Percentiles rank a stretch among this genome's conserved stretches.
Evolutionary conservation across 1,140 invertebrate species (phyloP).

Genomic region (Spodoptera litura): DNA sequence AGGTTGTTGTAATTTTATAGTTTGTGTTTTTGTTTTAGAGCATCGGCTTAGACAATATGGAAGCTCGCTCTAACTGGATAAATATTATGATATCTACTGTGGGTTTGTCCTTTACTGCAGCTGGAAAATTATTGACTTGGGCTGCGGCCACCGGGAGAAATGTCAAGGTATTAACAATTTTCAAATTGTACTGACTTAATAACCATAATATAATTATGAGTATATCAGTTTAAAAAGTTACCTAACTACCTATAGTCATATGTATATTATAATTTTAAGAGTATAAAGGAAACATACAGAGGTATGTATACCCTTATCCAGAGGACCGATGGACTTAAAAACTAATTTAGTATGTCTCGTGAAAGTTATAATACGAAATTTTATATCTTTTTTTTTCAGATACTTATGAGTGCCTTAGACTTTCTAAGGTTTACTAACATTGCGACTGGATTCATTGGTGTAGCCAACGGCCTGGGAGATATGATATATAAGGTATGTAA

Average conservation of each 20-base stretch:
- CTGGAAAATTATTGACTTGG: constrained; percentile 41
- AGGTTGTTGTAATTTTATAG: too few relatives aligned
- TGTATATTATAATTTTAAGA: too few relatives aligned
- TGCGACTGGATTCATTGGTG: constrained; percentile 39
- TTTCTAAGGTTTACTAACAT: constrained; percentile 45
- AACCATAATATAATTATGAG: too few relatives aligned
- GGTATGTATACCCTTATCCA: too few relatives aligned
- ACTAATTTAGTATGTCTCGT: too few relatives aligned
- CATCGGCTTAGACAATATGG: constrained; percentile 31
- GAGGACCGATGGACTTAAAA: too few relatives aligned
- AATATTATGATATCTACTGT: constrained; percentile 46
- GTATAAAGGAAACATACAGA: too few relatives aligned
- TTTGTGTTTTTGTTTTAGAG: constrained; percentile 29
- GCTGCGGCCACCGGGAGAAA: constrained; percentile 48
- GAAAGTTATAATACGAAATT: too few relatives aligned
- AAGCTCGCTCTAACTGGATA: constrained; percentile 47
- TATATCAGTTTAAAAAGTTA: too few relatives aligned
- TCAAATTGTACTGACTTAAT: too few relatives aligned
- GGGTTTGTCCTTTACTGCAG: constrained; percentile 44
- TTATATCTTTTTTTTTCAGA: constrained; percentile 27
- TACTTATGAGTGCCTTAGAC: constrained; percentile 45
- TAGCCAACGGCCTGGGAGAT: constrained; percentile 43
- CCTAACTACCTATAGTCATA: too few relatives aligned
- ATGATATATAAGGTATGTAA: constrained; percentile 46
- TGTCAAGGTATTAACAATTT: constrained; percentile 37